Evolutionary conservation across 2,888 invertebrate genomes (phyloP), one percentile per base, ranked within the genome.

Genomic region (Drosophila lacicola): DNA sequence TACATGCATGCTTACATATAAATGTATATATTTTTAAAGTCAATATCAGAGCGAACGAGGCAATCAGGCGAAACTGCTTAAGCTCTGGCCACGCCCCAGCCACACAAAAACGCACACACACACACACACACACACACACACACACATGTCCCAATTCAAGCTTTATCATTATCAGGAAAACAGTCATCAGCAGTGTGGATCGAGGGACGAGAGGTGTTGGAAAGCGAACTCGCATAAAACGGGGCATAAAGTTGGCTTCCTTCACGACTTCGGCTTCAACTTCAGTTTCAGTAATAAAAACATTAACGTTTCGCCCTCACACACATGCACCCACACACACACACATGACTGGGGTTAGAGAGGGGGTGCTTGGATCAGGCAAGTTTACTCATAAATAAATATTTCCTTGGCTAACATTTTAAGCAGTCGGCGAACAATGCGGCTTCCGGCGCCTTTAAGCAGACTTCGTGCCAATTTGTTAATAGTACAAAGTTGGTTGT

Each of bases 351-450:
- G 13, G 44, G 11, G 14, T 9, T 21, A 14, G 13, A 4, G 8
- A 9, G 8, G 10, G 10, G 19, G 9, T 13, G 47, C 25, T 45
- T 21, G 42, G 46, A 55, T 21, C 45, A 45, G 42, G 47, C 39
- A 83, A 83, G 82, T 83, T 83, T 77, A 68, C 81, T 70, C 83
- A 85, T 82, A 83, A 83, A 83, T 83, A 83, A 83, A 83, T 85
- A 83, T 83, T 74, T 74, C 66, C 67, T 77, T 56, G 68, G 65
- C 78, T 41, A 82, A 82, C 76, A 78, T 72, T 72, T 84, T 69
- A 77, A 84, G 82, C 67, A 73, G 82, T 56, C 70, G 55, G 61
- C 49, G 64, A 70, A 66, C 70, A 60, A 73, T 63, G 70, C 57
- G 57, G 53, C 62, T 55, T 41, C 61, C 14, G 54, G 51, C 65